phyloP scores from a whole-genome alignment of 2,797 vertebrate species.

The Miichthys miiuy region DNA sequence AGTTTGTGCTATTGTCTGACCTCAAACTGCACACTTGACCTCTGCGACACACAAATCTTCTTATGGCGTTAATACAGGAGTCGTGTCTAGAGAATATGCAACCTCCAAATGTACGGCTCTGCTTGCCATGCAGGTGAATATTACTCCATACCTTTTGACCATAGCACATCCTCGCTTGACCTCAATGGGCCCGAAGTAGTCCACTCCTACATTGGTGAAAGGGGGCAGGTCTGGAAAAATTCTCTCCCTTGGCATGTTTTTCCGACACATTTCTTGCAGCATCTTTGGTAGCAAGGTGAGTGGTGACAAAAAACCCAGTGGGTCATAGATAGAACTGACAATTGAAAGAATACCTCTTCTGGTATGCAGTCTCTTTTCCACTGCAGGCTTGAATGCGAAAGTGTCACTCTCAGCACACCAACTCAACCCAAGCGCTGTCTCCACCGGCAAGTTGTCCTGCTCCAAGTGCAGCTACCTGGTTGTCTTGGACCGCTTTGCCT shows the following conservation, averaged over 20 bases:
- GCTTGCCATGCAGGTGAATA: conserved; percentile 36
- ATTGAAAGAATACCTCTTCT: conserved; percentile 18
- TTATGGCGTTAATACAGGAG: not conserved
- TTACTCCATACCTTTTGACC: conserved; percentile 30
- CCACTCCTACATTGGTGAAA: conserved; percentile 5
- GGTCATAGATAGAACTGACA: conserved; percentile 29
- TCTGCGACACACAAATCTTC: not conserved
- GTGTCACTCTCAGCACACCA: not conserved
- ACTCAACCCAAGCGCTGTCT: not conserved
- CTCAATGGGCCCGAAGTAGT: not conserved
- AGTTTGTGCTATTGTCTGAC: not conserved
- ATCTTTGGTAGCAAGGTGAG: conserved; percentile 14
- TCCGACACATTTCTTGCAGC: not conserved
- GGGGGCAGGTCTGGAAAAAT: conserved; percentile 23
- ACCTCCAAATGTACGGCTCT: conserved; percentile 26
- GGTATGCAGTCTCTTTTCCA: not conserved
- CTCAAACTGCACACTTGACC: not conserved
- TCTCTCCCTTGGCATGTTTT: not conserved
- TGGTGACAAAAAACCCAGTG: conserved; percentile 9
- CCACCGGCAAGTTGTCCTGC: not conserved
- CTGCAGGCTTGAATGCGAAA: conserved; percentile 9
- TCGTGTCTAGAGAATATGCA: not conserved
- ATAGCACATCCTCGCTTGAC: conserved; percentile 5
- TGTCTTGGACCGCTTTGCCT: conserved; percentile 10
- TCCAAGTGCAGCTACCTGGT: not conserved